Base-by-base conservation (phyloP, 2,888 invertebrate genomes). In the Dryobota labecula region DNA sequence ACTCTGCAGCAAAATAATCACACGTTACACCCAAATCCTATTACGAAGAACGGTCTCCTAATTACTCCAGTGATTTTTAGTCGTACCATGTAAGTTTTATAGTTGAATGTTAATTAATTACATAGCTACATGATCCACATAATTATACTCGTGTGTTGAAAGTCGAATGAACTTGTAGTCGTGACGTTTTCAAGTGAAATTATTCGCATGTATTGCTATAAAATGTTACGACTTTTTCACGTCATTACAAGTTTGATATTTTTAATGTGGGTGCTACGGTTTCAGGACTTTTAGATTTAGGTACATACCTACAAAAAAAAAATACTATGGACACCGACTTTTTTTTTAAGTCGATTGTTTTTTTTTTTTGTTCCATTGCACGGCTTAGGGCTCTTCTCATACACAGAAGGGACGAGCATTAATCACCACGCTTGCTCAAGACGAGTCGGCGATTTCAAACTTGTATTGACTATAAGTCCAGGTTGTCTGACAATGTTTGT, bases 61-160 rank as follows among this genome's bases (percentile, higher is more conserved):
- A 82, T 73, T 82, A 73, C 73, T 67, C 24, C 60, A 69, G 67
- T 54, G 53, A 82, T 78, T 70, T 73, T 67, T 33, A 67, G 63
- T 67, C 83, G 66, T 80, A 67, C 82, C 73, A 11, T 45, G 66
- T 18, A 67, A 73, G 73, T 73, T 82, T 82, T 78, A 80, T 78
- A 43, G 63, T 78, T 70, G 45, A 51, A 82, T 64, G 69, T 70
- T 69, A 73, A 80, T 73, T 70, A 78, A 78, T 78, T 73, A 73
- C 57, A 27, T n/a, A 51, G 70, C 41, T 63, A 45, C 65, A 66
- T 73, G 57, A 73, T 77, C 54, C 54, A 70, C 53, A 63, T 30
- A 47, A 27, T 11, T 36, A 36, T 2, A 53, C 20, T 20, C 41
- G 5, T 20, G 53, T 24, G 64, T 60, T 49, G 30, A 49, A 60